Evolutionary conservation across 2,113 vertebrate species (phyloP).

Genomic region (Leptosomus discolor): DNA sequence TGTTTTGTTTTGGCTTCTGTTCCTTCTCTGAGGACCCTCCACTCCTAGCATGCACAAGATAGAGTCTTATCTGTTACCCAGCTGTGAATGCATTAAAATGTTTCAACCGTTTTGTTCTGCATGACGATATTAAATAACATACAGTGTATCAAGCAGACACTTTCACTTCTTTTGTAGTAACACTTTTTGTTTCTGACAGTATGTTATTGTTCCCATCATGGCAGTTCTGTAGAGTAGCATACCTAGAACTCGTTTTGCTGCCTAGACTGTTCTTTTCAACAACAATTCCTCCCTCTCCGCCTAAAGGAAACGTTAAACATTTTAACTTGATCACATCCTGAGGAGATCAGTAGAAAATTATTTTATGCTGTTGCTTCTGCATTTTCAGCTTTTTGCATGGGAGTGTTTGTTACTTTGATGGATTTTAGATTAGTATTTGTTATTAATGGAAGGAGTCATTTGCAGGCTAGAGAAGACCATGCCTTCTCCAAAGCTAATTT

Average conservation of each 20-base stretch:
- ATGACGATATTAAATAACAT: constrained; percentile 77
- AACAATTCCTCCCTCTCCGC: constrained; percentile 61
- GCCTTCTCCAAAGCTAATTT: constrained; percentile 49
- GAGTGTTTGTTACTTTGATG: constrained; percentile 55
- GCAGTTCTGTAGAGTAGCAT: constrained; percentile 51
- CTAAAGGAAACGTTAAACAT: constrained; percentile 46
- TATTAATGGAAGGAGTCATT: constrained; percentile 50
- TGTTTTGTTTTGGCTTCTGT: constrained; percentile 78
- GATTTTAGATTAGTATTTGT: constrained; percentile 38
- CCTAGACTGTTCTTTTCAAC: constrained; percentile 37
- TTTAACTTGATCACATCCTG: background rate
- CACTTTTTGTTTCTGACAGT: constrained; percentile 69
- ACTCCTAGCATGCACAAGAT: constrained; percentile 83
- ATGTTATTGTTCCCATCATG: constrained; percentile 53
- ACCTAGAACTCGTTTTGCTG: constrained; percentile 34
- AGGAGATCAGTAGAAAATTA: constrained; percentile 23
- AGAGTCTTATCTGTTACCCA: constrained; percentile 80
- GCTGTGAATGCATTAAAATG: constrained; percentile 80
- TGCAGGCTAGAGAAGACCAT: constrained; percentile 62
- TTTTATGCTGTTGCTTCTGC: constrained; percentile 56
- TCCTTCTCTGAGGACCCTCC: constrained; percentile 75
- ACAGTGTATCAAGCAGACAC: constrained; percentile 63
- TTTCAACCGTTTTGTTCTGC: constrained; percentile 76
- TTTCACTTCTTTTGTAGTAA: constrained; percentile 67
- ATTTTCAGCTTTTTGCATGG: constrained; percentile 67